phyloP scores from a whole-genome alignment of 1,140 invertebrate species.

The Aethina tumida region DNA sequence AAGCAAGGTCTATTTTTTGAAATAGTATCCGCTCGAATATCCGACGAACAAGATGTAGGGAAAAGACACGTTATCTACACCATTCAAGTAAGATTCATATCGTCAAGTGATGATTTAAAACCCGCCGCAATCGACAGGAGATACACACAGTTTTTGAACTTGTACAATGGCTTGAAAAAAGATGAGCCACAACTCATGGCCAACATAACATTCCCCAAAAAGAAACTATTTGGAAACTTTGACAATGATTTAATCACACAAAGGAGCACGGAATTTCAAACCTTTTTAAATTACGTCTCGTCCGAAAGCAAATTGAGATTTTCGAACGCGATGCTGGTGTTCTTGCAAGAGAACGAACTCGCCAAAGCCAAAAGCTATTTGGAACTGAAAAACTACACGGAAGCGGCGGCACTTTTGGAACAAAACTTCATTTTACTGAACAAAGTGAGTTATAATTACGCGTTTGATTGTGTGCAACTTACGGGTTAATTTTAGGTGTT shows the following conservation, averaged over 20 bases:
- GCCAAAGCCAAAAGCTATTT: conserved; percentile 49
- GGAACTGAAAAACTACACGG: conserved; percentile 48
- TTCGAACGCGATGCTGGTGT: conserved; percentile 49
- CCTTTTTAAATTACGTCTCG: conserved; percentile 50
- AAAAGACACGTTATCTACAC: conserved; percentile 56
- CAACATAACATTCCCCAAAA: conserved; percentile 59
- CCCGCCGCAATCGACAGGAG: conserved; percentile 57
- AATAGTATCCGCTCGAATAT: conserved; percentile 39
- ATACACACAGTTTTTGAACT: conserved; percentile 65
- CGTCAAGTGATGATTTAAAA: conserved; percentile 40
- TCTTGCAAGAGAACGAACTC: conserved; percentile 59
- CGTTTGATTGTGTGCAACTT: conserved; percentile 1
- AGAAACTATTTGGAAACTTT: conserved; percentile 66
- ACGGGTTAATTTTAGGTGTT: conserved; percentile 43
- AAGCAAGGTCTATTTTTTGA: conserved; percentile 34
- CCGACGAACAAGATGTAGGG: conserved; percentile 39
- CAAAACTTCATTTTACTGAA: conserved; percentile 62
- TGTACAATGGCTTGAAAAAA: conserved; percentile 53
- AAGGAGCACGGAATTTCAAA: conserved; percentile 61
- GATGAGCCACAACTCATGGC: conserved; percentile 47
- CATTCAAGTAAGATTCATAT: conserved; percentile 45
- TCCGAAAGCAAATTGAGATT: conserved; percentile 47
- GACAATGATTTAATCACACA: conserved; percentile 56
- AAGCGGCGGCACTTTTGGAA: conserved; percentile 55
- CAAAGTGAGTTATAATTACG: conserved; percentile 37